Percentiles rank a stretch among this genome's conserved stretches.
These are phyloP conservation scores for Characodon lateralis DNA, from an alignment of 2,797 vertebrate species.

Conservation along the genomic window DNA sequence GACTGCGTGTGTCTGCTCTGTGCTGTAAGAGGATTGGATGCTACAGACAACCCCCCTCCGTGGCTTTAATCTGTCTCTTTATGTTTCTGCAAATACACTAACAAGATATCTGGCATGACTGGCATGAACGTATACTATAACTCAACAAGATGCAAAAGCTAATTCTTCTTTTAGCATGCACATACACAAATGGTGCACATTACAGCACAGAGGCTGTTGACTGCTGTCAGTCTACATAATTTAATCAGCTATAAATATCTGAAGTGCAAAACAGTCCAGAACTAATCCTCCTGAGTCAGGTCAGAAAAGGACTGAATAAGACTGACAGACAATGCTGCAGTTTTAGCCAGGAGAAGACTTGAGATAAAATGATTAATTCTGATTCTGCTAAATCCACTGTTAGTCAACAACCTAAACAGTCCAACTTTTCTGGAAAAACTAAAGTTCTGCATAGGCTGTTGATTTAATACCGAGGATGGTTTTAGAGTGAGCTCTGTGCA, in stretches of 20 bases:
- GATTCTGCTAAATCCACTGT: neutral
- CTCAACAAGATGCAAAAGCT: neutral
- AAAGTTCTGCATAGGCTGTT: neutral
- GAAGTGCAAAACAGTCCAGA: slow-evolving; percentile 26
- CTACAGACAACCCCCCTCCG: slow-evolving; percentile 27
- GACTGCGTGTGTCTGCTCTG: slow-evolving; percentile 18
- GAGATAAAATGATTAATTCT: neutral
- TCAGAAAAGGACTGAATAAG: slow-evolving; percentile 14
- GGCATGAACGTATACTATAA: slow-evolving; percentile 1
- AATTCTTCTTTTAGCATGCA: neutral
- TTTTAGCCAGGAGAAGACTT: neutral
- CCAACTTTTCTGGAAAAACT: neutral
- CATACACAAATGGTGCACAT: neutral
- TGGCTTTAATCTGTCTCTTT: slow-evolving; percentile 9
- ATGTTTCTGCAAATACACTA: slow-evolving; percentile 4
- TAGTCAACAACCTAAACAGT: neutral
- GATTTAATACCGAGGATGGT: neutral
- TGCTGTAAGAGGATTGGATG: slow-evolving; percentile 65
- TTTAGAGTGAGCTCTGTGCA: neutral
- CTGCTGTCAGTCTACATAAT: slow-evolving; percentile 49
- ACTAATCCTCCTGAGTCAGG: slow-evolving; percentile 57
- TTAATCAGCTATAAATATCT: slow-evolving; percentile 72
- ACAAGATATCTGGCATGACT: neutral
- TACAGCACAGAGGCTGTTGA: slow-evolving; percentile 1
- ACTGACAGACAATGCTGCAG: neutral